Conservation (phyloP, 2,797 vertebrate species). For the Poecile montanus region DNA sequence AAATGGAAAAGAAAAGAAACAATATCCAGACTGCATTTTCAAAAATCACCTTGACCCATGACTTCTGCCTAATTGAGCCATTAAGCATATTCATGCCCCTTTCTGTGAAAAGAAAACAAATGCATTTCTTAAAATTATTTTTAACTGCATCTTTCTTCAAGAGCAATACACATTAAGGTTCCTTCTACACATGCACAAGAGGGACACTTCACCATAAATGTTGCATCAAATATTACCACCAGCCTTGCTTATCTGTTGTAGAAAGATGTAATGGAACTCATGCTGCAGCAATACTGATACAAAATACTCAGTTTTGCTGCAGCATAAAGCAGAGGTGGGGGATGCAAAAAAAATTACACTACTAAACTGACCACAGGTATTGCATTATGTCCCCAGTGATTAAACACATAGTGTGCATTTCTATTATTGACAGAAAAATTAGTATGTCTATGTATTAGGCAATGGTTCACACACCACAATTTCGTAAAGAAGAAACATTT, state of each 20-base stretch:
- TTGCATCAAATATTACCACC: not conserved
- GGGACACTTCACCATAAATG: not conserved
- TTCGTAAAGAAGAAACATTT: not conserved
- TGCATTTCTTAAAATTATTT: not conserved
- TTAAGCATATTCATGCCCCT: not conserved
- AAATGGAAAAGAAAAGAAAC: not conserved
- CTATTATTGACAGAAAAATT: not conserved
- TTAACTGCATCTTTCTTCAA: not conserved
- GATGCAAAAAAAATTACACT: not conserved
- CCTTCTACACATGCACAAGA: not conserved
- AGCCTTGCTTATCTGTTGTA: not conserved
- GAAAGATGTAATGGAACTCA: not conserved
- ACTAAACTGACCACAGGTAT: not conserved
- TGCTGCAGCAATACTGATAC: not conserved
- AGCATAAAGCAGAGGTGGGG: not conserved
- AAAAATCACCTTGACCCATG: not conserved
- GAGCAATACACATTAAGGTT: not conserved
- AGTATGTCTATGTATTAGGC: not conserved
- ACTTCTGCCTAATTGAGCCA: not conserved
- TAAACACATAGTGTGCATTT: not conserved
- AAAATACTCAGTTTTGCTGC: not conserved
- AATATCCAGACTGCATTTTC: not conserved
- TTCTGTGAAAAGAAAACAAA: not conserved
- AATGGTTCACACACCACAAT: not conserved
- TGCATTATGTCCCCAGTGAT: not conserved